These are phyloP conservation scores for Agrypnia vestita DNA, from an alignment of 1,140 invertebrate species.

Conservation along the genomic window DNA sequence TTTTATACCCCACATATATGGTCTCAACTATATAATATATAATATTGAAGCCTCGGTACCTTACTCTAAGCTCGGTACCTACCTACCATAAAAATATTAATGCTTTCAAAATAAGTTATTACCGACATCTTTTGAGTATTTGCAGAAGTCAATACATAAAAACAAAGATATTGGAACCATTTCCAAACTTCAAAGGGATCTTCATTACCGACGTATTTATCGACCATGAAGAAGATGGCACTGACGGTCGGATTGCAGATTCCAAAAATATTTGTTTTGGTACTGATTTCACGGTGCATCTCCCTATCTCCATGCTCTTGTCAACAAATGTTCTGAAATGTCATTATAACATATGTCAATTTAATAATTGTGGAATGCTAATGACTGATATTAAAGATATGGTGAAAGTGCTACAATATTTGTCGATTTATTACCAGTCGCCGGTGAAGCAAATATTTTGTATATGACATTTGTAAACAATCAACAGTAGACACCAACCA, in stretches of 20 bases:
- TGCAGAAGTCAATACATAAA: too few species aligned
- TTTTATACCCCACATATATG: too few species aligned
- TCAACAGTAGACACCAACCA: not conserved
- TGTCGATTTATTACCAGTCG: not conserved
- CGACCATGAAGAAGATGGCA: constrained; percentile 12
- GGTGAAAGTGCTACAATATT: constrained; percentile 18
- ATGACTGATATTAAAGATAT: not conserved
- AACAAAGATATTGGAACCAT: too few species aligned
- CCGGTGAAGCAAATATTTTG: not conserved
- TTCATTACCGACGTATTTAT: constrained; percentile 4
- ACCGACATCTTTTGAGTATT: too few species aligned
- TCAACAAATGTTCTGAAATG: constrained; percentile 22
- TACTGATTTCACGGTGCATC: constrained; percentile 33
- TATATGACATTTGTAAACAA: constrained; percentile 24
- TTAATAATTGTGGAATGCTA: not conserved
- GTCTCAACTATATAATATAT: too few species aligned
- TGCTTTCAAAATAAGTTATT: too few species aligned
- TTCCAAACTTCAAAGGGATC: not conserved
- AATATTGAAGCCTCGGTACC: too few species aligned
- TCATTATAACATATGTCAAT: constrained; percentile 12
- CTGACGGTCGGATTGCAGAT: not conserved
- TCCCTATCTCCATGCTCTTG: constrained; percentile 1
- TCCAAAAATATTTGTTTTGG: constrained; percentile 40
- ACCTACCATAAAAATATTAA: too few species aligned
- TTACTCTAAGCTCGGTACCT: too few species aligned